These are phyloP conservation scores for Puntigrus tetrazona DNA, from an alignment of 2,113 vertebrate genomes.

Conservation along the genomic window DNA sequence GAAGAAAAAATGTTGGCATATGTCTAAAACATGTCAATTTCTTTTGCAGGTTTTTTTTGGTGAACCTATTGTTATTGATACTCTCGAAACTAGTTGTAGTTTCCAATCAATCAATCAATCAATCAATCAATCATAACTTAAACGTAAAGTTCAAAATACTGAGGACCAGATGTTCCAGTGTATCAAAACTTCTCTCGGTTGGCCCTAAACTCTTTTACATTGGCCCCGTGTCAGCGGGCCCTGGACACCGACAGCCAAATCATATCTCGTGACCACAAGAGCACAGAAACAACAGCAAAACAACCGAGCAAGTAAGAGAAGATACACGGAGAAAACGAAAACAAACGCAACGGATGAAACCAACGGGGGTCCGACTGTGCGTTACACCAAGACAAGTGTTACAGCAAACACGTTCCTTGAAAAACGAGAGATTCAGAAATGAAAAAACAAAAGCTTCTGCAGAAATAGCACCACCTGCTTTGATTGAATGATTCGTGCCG, in stretches of 20 bases:
- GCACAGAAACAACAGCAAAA: neutral
- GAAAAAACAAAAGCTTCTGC: neutral
- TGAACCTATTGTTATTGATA: neutral
- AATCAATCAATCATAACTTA: too few species aligned
- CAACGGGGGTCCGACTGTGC: neutral
- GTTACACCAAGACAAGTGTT: neutral
- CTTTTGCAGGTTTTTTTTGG: too few species aligned
- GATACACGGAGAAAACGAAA: neutral
- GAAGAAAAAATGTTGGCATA: too few species aligned
- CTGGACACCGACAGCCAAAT: neutral
- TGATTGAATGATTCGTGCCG: constrained; percentile 27
- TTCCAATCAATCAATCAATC: too few species aligned
- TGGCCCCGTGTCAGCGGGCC: too few species aligned
- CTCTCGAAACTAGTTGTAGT: neutral
- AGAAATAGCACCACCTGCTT: constrained; percentile 16
- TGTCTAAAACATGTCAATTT: too few species aligned
- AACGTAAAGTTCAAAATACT: too few species aligned
- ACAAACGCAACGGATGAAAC: neutral
- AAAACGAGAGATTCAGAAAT: constrained; percentile 7
- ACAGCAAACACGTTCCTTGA: neutral
- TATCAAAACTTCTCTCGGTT: neutral
- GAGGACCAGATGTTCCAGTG: too few species aligned
- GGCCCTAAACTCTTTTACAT: neutral
- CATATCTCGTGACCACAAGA: neutral
- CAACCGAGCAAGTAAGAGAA: neutral